Evolutionary conservation across 2,888 invertebrate species (phyloP).

Genomic region (Mesorhabditis sp.): DNA sequence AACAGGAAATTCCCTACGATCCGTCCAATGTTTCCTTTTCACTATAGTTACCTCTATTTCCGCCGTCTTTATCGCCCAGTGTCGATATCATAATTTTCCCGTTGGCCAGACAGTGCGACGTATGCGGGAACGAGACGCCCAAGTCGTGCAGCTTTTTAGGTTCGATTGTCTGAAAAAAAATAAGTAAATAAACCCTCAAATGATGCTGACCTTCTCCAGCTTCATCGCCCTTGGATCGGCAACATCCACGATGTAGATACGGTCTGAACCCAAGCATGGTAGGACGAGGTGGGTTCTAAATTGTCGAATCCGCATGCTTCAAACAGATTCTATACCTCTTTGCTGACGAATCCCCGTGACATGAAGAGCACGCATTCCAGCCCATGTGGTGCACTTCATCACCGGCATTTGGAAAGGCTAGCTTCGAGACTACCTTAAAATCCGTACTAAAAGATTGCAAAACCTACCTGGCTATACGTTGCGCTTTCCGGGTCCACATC

Average conservation of each 20-base stretch:
- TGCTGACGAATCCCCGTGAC: constrained; percentile 63
- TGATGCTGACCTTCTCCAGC: constrained; percentile 13
- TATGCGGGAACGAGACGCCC: constrained; percentile 82
- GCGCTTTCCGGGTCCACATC: constrained; percentile 83
- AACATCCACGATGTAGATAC: constrained; percentile 77
- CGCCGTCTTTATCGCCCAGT: constrained; percentile 82
- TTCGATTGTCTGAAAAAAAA: constrained; percentile 71
- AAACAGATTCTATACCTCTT: constrained; percentile 16
- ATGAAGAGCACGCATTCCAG: constrained; percentile 95
- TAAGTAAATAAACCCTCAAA: neutral
- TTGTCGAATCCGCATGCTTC: neutral
- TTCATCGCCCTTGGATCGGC: constrained; percentile 44
- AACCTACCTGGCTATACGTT: constrained; percentile 76
- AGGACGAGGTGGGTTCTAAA: constrained; percentile 75
- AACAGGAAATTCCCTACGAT: constrained; percentile 73
- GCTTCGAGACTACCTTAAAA: constrained; percentile 78
- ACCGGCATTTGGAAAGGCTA: constrained; percentile 73
- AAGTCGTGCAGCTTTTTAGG: constrained; percentile 73
- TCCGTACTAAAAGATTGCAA: constrained; percentile 12
- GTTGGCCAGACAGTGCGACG: constrained; percentile 84
- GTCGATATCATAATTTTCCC: constrained; percentile 92
- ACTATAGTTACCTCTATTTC: constrained; percentile 70
- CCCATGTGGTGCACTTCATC: constrained; percentile 93
- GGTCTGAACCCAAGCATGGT: constrained; percentile 76
- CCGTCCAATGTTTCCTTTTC: constrained; percentile 1